Base-by-base conservation (phyloP, 2,113 vertebrate genomes). In the Hydropotes inermis region DNA sequence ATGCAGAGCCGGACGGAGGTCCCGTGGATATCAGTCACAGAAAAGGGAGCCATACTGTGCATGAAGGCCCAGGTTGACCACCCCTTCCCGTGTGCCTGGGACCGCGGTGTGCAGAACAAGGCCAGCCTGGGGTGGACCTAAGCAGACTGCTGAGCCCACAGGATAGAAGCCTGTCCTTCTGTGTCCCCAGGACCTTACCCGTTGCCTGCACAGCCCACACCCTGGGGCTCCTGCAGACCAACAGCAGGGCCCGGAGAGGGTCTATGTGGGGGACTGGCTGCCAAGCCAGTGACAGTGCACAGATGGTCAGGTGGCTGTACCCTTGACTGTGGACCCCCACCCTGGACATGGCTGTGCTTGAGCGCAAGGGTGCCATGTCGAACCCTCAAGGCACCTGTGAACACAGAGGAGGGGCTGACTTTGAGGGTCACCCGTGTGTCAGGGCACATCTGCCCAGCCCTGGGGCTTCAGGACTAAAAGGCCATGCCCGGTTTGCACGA, bases 21-120 rank as follows among this genome's bases (percentile, higher is more conserved):
- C 39, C 13, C 12, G 28, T 11, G 28, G 21, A 3, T 3, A 1
- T n/a, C 7, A 0, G 50, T 87, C 21, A 86, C 0, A 4, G 4
- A 33, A 36, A 27, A 88, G 33, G 7, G 12, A 58, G 25, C 3
- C 6, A 3, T 43, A 30, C 27, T 3, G 14, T 30, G 23, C 27
- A 8, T 27, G 16, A 87, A 74, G 45, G 43, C 12, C n/a, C 28
- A 1, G 7, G 15, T 60, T 25, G 30, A 86, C 5, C n/a, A 4
- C 7, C 28, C 13, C 2, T 2, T 27, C 43, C 23, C 0, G 0
- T 1, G 1, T 36, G 14, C 61, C 30, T 7, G 1, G 21, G 27
- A 89, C n/a, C 14, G 0, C 6, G 5, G 13, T 39, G 13, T 2
- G 28, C 54, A 6, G 12, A 57, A 19, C 10, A 21, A 36, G 7